These are phyloP conservation scores for Cyprinodon variegatus DNA, from an alignment of 2,113 vertebrate genomes.

Conservation along the genomic window DNA sequence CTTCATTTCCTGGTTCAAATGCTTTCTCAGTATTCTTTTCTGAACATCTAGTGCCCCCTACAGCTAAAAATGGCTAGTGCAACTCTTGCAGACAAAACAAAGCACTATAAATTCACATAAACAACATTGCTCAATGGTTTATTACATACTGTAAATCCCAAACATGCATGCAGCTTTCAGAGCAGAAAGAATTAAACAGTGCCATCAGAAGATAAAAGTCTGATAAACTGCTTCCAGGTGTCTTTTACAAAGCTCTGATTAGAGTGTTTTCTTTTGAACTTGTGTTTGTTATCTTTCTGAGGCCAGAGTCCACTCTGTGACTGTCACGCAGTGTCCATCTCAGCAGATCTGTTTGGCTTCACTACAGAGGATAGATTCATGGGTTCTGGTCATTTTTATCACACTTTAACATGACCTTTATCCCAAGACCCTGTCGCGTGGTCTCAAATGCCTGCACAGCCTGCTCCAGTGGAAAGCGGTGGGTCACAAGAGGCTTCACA, in stretches of 20 bases:
- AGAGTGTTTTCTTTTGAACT: conserved; percentile 6
- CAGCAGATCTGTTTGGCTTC: conserved; percentile 1
- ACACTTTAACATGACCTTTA: conserved; percentile 98
- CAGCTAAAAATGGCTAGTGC: conserved; percentile 17
- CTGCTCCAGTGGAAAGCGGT: conserved; percentile 94
- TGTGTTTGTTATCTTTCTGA: conserved; percentile 22
- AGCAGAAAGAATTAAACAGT: not conserved
- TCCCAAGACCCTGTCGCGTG: conserved; percentile 84
- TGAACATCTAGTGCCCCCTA: conserved; percentile 50
- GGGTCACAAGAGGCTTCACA: conserved; percentile 91
- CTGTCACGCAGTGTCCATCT: not conserved
- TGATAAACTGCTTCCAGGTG: not conserved
- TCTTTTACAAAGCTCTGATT: not conserved
- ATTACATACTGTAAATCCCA: not conserved
- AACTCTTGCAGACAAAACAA: not conserved
- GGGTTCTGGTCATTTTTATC: conserved; percentile 87
- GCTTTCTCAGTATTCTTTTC: not conserved
- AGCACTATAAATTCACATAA: not conserved
- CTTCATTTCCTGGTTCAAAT: not conserved
- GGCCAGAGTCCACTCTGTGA: conserved; percentile 39
- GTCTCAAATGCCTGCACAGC: conserved; percentile 91
- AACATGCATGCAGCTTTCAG: not conserved
- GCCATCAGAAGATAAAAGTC: conserved; percentile 6
- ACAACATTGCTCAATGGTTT: conserved; percentile 13
- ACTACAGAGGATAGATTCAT: conserved; percentile 62